Percentiles rank a stretch among this genome's conserved stretches.
Conservation (phyloP, 2,888 invertebrate genomes). For the Mayetiola destructor region DNA sequence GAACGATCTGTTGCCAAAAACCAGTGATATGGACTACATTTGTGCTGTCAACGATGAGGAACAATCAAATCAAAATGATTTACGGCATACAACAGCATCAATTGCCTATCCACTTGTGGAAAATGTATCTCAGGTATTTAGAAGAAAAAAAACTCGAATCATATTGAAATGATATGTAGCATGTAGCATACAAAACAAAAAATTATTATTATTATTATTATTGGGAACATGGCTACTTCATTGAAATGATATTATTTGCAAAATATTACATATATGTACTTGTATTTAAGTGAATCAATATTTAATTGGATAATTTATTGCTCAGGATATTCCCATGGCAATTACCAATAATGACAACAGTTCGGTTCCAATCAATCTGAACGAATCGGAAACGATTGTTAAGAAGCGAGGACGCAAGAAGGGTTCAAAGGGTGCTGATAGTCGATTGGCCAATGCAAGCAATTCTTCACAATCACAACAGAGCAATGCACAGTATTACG, state of each 20-base stretch:
- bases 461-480: not conserved
- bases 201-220: no score
- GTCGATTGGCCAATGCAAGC: not conserved
- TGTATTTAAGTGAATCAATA: no score
- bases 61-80: not conserved
- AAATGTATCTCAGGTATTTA: not conserved
- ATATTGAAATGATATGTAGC: no score
- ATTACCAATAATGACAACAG: no score
- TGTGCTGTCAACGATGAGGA: not conserved
- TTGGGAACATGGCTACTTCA: no score
- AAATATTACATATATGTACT: no score
- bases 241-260: no score
- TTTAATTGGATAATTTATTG: no score
- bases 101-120: not conserved
- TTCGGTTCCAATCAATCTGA: not conserved
- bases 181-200: no score
- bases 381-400: not conserved
- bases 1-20: not conserved
- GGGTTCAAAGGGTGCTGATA: constrained; percentile 32
- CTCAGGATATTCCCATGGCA: no score
- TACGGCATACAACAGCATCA: not conserved
- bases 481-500: not conserved
- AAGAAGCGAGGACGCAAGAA: constrained; percentile 34
- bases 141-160: no score
- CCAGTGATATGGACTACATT: not conserved